Percentiles rank a stretch among this genome's conserved stretches.
phyloP scores from a whole-genome alignment of 1,140 invertebrate species.

The Zaprionus ornatus region DNA sequence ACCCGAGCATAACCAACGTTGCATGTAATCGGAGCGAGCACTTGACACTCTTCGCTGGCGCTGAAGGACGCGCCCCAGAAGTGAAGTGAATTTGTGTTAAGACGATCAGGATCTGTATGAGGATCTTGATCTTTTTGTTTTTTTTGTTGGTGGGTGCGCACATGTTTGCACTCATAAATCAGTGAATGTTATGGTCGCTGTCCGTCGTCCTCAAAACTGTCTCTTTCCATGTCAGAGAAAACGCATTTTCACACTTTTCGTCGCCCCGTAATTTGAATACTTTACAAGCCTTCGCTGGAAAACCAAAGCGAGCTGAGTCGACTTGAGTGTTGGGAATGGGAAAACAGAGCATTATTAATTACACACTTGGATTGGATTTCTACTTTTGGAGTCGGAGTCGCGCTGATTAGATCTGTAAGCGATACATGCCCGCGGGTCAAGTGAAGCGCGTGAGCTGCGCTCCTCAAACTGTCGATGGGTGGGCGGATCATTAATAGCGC shows the following conservation, averaged over 20 bases:
- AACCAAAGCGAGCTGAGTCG: conserved; percentile 22
- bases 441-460: neutral
- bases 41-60: conserved; percentile 74
- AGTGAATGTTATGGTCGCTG: conserved; percentile 69
- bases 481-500: conserved; percentile 56
- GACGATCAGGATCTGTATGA: conserved; percentile 6
- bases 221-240: conserved; percentile 54
- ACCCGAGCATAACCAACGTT: conserved; percentile 46
- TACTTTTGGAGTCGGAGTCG: conserved; percentile 3
- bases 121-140: conserved; percentile 12
- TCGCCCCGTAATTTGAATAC: conserved; percentile 78
- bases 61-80: conserved; percentile 61
- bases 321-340: neutral
- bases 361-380: conserved; percentile 77
- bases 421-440: conserved; percentile 37
- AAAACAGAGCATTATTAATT: conserved; percentile 70
- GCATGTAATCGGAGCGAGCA: conserved; percentile 72
- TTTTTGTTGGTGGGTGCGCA: conserved; percentile 71
- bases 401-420: conserved; percentile 60
- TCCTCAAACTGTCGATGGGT: conserved; percentile 35
- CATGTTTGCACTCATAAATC: conserved; percentile 83
- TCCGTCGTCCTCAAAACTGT: conserved; percentile 36
- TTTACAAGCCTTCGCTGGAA: conserved; percentile 74
- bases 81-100: neutral
- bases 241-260: conserved; percentile 83